These are phyloP conservation scores for Phoxinus phoxinus DNA, from an alignment of 2,113 vertebrate species.

Conservation along the genomic window DNA sequence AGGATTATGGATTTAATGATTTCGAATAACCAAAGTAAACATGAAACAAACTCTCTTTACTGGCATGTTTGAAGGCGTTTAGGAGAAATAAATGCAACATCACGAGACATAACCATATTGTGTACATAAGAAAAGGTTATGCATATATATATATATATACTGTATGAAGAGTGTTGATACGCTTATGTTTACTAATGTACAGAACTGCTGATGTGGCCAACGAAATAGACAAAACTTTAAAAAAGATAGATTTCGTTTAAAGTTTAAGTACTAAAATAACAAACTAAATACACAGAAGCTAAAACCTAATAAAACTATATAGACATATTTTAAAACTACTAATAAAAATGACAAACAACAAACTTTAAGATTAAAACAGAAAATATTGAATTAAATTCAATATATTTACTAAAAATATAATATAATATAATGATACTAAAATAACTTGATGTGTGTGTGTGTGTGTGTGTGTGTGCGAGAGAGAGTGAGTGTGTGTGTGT, in stretches of 20 bases:
- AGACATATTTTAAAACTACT: not conserved
- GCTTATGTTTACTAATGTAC: not conserved
- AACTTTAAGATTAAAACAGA: not conserved
- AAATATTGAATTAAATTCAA: not conserved
- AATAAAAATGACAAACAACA: not conserved
- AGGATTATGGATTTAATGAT: constrained; percentile 36
- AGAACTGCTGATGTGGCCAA: not conserved
- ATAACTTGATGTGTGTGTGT: too few relatives aligned
- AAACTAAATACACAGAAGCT: not conserved
- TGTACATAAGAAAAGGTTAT: not conserved
- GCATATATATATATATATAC: not conserved
- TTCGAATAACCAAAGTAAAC: constrained; percentile 38
- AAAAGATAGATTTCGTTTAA: not conserved
- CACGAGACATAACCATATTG: not conserved
- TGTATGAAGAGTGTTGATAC: not conserved
- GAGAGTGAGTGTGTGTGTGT: too few relatives aligned
- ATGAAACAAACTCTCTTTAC: constrained; percentile 38
- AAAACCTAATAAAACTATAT: not conserved
- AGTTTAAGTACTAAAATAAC: not conserved
- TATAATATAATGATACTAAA: too few relatives aligned
- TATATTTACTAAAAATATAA: not conserved
- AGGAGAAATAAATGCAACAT: not conserved
- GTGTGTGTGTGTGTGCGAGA: too few relatives aligned
- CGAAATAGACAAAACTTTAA: not conserved
- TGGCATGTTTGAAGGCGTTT: constrained; percentile 10